Evolutionary conservation across 2,888 invertebrate species (phyloP), one percentile per base, ranked within the genome.

Genomic region (Lysandra bellargus): DNA sequence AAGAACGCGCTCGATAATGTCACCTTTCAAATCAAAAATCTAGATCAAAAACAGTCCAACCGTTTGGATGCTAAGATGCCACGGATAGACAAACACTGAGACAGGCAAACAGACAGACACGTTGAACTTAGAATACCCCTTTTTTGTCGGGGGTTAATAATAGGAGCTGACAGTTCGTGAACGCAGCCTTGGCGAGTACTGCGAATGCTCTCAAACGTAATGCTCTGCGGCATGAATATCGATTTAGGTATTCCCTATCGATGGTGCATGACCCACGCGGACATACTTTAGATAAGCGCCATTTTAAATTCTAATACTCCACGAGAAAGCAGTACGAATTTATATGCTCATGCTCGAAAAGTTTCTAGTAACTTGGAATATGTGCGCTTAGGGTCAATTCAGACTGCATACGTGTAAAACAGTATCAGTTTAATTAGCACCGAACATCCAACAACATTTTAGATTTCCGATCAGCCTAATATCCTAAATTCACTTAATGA

Each of bases 161-260:
- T 33, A 6, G 40, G 49, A 49, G 49, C 9, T 49, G 2, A 49
- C 49, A 49, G 9, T 49, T 49, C 2, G 49, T 49, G 49, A 49
- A 49, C 49, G 49, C 0, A 49, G 49, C 49, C 49, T 49, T 49
- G 49, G 49, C 49, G 49, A 49, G 49, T 49, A 49, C 49, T 23
- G 30, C 30, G n/a, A 49, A 53, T 75, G 23, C 44, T 44, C 75
- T 12, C 14, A 75, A 53, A 49, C 53, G 53, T 49, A 53, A 75
- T 49, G 75, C 12, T 75, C 53, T 75, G 49, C 75, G 49, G n/a
- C 75, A 75, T 14, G 49, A 49, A 75, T 75, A 75, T 75, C 75
- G 75, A 75, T 75, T 75, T 53, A 75, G 30, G 53, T 12, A 75
- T 53, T 49, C 53, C 12, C 75, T 30, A 75, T 53, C 75, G 75